Evolutionary conservation across 92 coral and sea anemone genomes (phyloP).

Genomic region (Actinernus sp.): DNA sequence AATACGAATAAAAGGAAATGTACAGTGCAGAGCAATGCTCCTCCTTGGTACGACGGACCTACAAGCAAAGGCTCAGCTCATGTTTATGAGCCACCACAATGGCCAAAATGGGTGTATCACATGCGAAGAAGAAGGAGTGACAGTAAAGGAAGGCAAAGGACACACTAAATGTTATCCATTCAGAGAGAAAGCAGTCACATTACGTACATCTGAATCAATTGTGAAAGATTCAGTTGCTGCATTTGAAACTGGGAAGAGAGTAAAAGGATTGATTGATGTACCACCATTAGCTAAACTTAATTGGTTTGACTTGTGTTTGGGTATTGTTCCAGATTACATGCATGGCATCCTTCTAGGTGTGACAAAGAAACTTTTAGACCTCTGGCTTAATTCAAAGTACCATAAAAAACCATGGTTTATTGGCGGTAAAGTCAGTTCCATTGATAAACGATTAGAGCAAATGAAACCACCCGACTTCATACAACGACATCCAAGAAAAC

Average conservation of each 20-base stretch:
- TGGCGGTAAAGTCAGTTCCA: constrained; percentile 34
- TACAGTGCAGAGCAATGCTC: constrained; percentile 25
- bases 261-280: constrained; percentile 35
- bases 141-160: constrained; percentile 56
- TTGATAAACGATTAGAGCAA: constrained; percentile 31
- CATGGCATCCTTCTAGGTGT: constrained; percentile 58
- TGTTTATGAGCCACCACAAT: constrained; percentile 60
- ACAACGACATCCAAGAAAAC: constrained; percentile 40
- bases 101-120: constrained; percentile 47
- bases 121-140: constrained; percentile 49
- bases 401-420: constrained; percentile 44
- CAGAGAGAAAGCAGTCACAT: constrained; percentile 28
- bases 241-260: constrained; percentile 23
- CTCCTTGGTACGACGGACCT: constrained; percentile 42
- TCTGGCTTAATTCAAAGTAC: constrained; percentile 42
- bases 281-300: constrained; percentile 37
- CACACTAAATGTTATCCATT: constrained; percentile 45
- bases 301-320: constrained; percentile 43
- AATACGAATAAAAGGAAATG: not conserved
- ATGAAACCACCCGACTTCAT: constrained; percentile 60
- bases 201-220: too few species aligned
- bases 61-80: constrained; percentile 49
- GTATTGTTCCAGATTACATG: constrained; percentile 67
- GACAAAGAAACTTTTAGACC: constrained; percentile 43
- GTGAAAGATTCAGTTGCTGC: too few species aligned